Evolutionary conservation across 2,888 invertebrate genomes (phyloP), one percentile per base, ranked within the genome.

Genomic region (Ischnura elegans): DNA sequence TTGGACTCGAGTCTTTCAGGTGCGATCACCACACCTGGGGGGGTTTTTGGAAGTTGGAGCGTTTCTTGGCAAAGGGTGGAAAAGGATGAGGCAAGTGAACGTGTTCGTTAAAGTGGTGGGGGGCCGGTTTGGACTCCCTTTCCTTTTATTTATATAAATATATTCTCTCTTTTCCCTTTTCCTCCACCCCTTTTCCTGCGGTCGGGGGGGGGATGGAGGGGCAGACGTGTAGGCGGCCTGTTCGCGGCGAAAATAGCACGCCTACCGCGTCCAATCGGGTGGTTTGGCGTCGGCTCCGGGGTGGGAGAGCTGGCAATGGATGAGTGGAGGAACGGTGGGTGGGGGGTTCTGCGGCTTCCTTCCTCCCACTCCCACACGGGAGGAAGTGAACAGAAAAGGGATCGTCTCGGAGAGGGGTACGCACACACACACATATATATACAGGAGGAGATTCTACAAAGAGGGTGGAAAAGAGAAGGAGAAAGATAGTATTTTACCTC

Each of bases 241-340:
- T 46, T 86, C 46, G 86, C 46, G 86, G 86, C 46, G 86, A 86
- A 86, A 86, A 86, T 86, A 86, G 86, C 86, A 86, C 86, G 86
- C 86, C 86, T 86, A 43, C 86, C 86, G 86, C 86, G 86, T 86
- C 86, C 86, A 86, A 86, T 86, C 45, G 86, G 86, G 46, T 43
- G 86, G 43, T 86, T 76, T 36, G 76, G 76, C 8, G 25, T 76
- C 29, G 76, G 76, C 29, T 19, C 25, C 25, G 25, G 61, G 61
- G 61, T 10, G 61, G 61, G 25, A 13, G 61, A 25, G 76, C 36
- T 8, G 76, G 36, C 29, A 76, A 76, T 76, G 76, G 76, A n/a
- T 76, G 36, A 36, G 36, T 51, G 51, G 51, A 51, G 51, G 51
- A 51, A 19, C 19, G 51, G 51, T n/a, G n/a, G 61, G 61, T 61